These are phyloP conservation scores for Patiria miniata DNA, from an alignment of 35 echinoderm and acorn worm species.

Conservation along the genomic window DNA sequence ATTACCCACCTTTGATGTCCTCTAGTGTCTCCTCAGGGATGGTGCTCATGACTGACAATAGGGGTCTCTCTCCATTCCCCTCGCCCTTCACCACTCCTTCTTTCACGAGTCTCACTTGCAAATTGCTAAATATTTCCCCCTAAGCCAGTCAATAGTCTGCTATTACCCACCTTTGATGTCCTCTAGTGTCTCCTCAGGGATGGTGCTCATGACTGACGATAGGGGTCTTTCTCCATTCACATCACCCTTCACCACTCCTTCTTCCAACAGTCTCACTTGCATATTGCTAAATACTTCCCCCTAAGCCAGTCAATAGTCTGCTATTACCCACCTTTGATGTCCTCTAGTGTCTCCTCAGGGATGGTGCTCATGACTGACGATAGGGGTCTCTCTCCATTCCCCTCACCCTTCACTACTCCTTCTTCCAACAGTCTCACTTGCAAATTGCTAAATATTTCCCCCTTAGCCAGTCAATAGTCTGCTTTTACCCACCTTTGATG, in stretches of 20 bases:
- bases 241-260: too few species aligned
- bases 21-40: conserved; percentile 72
- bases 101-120: conserved; percentile 71
- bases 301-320: too few species aligned
- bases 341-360: conserved; percentile 73
- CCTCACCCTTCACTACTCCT: conserved; percentile 46
- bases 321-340: conserved; percentile 89
- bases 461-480: too few species aligned
- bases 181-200: too few species aligned
- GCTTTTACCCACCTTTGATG: conserved; percentile 81
- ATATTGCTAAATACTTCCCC: too few species aligned
- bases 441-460: too few species aligned
- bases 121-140: conserved; percentile 64
- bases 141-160: too few species aligned
- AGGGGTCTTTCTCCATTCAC: too few species aligned
- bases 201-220: too few species aligned
- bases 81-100: conserved; percentile 53
- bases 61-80: conserved; percentile 68
- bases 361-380: conserved; percentile 71
- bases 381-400: conserved; percentile 72
- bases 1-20: conserved; percentile 91
- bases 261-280: too few species aligned
- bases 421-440: conserved; percentile 71
- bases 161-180: too few species aligned
- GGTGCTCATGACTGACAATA: conserved; percentile 72